Base-by-base conservation (phyloP, 2,797 vertebrate species). In the Sebastes trivittatus region DNA sequence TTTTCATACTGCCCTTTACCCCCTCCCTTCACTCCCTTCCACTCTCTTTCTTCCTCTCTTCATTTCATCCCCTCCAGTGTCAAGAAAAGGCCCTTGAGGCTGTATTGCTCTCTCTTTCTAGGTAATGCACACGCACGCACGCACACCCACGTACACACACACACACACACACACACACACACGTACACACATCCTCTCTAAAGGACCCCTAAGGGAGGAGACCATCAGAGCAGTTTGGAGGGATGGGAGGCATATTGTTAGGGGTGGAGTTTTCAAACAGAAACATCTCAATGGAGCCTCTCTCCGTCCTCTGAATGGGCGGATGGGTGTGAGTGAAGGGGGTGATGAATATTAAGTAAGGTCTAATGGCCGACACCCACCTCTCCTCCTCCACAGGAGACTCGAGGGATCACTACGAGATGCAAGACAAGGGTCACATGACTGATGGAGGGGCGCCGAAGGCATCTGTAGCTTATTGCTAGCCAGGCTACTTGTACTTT, bases 311-410 rank as follows among this genome's bases (percentile, higher is more conserved):
- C 78, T 92, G 86, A 92, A 89, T 86, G 80, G 79, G 58, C 7
- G 27, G 60, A 75, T 68, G 61, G 70, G 58, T 81, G 79, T 65
- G 38, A 80, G 64, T 78, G 77, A 82, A 80, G 68, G 49, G 67
- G 83, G 71, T 78, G 86, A 94, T 94, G 89, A 93, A 93, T 94
- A 93, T 95, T 91, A 92, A 93, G 88, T 81, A 87, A 84, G 69
- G 80, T 88, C 83, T 91, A 89, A 88, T 93, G 81, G 85, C 80
- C 80, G 63, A 87, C 62, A 56, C 63, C 78, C 85, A 82, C 75
- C 87, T 91, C 75, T 81, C 56, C 79, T 83, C 75, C 79, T 66
- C 81, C 87, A 78, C 81, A 56, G 54, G 34, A 77, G 23, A 69
- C 67, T 49, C 20, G 0, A 58, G 61, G 71, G 34, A 80, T 68